Base-by-base conservation (phyloP, 2,888 invertebrate species). In the Leucophenga maculata region DNA sequence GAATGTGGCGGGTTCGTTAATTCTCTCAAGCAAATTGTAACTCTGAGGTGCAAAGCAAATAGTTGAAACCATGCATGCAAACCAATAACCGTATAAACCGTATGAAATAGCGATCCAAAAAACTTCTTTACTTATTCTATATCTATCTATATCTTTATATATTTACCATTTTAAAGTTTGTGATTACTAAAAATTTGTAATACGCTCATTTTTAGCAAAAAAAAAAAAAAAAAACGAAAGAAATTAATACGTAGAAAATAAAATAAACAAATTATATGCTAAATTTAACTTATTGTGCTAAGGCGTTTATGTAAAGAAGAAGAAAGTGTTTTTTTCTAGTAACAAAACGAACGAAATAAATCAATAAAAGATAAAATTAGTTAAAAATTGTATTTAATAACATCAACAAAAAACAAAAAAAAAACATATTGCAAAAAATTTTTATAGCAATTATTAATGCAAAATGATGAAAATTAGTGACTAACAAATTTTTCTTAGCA, bases 401-500 rank as follows among this genome's bases (percentile, higher is more conserved):
- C 57, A 71, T 64, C 32, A 59, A n/a, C n/a, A n/a, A n/a, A n/a
- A n/a, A n/a, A n/a, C n/a, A n/a, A n/a, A n/a, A 71, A 66, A 57
- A 68, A 69, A 74, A 0, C 26, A 6, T 39, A 39, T 39, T 3
- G 39, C 39, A 39, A 39, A 39, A 39, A 39, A n/a, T 11, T 50
- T 50, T 50, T 50, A 50, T 50, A 50, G 50, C 50, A 50, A 50
- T 50, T 69, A 71, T 68, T 75, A 74, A 74, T 65, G 59, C 71
- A 71, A 57, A 71, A 72, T 62, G 69, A 72, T 59, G 46, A 73
- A 44, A 48, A 67, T 31, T n/a, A 65, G 46, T 62, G 65, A 72
- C 55, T 67, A 72, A 62, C 59, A 75, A 74, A 69, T 71, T 73
- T 46, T 81, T 39, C 8, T 8, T 39, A 39, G 39, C 11, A 73